Base-by-base conservation (phyloP, 2,888 invertebrate genomes). In the Sussaba pulchella region DNA sequence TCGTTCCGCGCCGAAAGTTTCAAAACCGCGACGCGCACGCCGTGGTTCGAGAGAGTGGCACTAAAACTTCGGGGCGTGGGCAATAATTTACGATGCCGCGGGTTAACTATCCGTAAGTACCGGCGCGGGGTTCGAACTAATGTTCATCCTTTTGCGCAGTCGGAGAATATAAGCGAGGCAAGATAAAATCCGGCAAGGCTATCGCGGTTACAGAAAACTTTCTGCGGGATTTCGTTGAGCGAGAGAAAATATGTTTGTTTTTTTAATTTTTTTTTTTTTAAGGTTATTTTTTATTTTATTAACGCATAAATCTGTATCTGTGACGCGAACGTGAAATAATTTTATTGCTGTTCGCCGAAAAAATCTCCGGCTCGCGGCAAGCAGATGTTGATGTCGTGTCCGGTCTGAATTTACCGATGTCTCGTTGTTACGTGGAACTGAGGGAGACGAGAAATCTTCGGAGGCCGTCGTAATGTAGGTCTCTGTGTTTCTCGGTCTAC, bases 41-140 rank as follows among this genome's bases (percentile, higher is more conserved):
- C 71, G 83, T 31, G 4, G 31, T 31, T 6, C 31, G 4, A 74
- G n/a, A 70, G 77, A 85, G 85, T 86, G 86, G 87, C 87, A 89
- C 86, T 89, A 90, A 91, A 91, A 90, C 85, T 89, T 75, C 83
- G 86, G 88, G 89, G 89, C 89, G 89, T 88, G 89, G 88, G 87
- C 84, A 88, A 88, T 90, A 91, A 91, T 91, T 91, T 91, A 91
- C 88, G 91, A 90, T 88, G 86, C 88, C 90, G 87, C 84, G 31
- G 4, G 87, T 88, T 90, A 91, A 91, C 90, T 89, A 89, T 91
- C 89, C 83, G 87, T 89, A 90, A 91, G 91, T 90, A 91, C 89
- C 87, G 73, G 61, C 70, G 80, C 76, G 67, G 69, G 45, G 77
- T 26, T 72, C 73, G 61, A 79, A 80, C 89, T 89, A 89, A 89